Evolutionary conservation across 1,140 invertebrate species (phyloP).

Genomic region (Penaeus vannamei): DNA sequence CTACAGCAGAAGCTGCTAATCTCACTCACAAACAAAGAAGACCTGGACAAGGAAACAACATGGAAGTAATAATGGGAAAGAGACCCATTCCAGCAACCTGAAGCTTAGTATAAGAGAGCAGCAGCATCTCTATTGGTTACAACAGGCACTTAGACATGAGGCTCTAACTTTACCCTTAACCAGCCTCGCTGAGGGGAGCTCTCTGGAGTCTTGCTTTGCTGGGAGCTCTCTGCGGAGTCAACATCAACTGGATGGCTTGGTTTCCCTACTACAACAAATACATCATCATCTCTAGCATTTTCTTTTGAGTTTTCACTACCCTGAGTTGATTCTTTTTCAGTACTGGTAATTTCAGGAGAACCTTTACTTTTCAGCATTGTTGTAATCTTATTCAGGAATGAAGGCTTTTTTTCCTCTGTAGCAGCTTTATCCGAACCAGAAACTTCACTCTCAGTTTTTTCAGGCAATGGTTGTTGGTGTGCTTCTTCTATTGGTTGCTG

Average conservation of each 20-base stretch:
- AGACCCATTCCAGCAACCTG: background rate
- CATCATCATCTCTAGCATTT: background rate
- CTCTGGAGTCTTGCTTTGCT: background rate
- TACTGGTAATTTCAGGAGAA: background rate
- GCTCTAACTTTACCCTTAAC: constrained; percentile 20
- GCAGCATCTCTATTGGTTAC: constrained; percentile 18
- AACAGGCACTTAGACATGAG: constrained; percentile 21
- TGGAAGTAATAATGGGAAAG: no score
- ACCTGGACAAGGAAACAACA: no score
- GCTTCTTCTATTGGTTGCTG: no score
- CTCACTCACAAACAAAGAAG: no score
- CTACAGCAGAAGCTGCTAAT: no score
- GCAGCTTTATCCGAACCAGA: background rate
- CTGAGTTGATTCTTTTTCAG: background rate
- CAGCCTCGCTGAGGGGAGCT: background rate
- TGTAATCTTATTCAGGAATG: background rate
- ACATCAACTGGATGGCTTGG: background rate
- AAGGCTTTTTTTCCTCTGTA: background rate
- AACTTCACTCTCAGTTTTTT: background rate
- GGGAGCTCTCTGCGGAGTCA: background rate
- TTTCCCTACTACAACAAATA: background rate
- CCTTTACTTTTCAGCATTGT: background rate
- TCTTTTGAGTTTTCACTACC: background rate
- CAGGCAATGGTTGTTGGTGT: background rate
- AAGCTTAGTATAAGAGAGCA: constrained; percentile 13